phyloP scores from a whole-genome alignment of 1,140 invertebrate genomes.

The Pogonognathellus flavescens region DNA sequence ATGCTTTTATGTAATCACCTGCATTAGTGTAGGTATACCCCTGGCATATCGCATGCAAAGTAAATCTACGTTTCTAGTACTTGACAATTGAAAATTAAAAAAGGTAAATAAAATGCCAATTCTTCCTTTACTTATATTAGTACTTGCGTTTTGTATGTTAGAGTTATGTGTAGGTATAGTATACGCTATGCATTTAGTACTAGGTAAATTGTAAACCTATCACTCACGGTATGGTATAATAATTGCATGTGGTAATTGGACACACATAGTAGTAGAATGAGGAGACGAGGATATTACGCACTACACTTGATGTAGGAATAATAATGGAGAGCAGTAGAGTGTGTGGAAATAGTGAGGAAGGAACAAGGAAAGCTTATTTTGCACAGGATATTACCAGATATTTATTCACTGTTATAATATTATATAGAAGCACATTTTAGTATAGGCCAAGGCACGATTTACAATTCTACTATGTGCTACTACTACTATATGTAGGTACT shows the following conservation, averaged over 20 bases:
- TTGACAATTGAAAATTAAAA: constrained; percentile 26
- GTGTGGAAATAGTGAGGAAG: not conserved
- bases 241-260: no score
- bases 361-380: constrained; percentile 10
- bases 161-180: not conserved
- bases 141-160: not conserved
- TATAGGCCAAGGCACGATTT: not conserved
- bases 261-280: no score
- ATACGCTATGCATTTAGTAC: not conserved
- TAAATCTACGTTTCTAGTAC: no score
- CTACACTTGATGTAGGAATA: no score
- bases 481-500: no score
- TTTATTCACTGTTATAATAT: not conserved
- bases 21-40: not conserved
- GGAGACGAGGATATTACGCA: no score
- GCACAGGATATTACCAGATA: not conserved
- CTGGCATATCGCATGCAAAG: no score
- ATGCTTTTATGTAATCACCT: not conserved
- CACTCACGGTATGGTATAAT: no score
- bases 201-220: not conserved
- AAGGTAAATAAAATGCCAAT: not conserved
- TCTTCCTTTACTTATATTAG: not conserved
- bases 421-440: not conserved
- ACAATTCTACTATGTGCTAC: not conserved
- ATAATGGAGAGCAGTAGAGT: no score